These are phyloP conservation scores for Neodiprion lecontei DNA, from an alignment of 1,140 invertebrate genomes.

Conservation along the genomic window DNA sequence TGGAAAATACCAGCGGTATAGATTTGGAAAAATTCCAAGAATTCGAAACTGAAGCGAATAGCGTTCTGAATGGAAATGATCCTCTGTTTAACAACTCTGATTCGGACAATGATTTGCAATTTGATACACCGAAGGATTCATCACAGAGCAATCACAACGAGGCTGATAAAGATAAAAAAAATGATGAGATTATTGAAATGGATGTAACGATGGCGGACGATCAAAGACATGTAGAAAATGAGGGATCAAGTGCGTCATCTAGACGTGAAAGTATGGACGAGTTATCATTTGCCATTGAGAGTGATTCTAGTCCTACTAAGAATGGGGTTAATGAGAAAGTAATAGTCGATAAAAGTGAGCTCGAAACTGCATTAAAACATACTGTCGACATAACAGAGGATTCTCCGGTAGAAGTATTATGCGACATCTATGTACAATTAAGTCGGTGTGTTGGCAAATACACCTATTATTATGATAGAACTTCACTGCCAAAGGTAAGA, in stretches of 20 bases:
- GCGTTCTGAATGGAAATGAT: slow-evolving; percentile 51
- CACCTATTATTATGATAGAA: slow-evolving; percentile 62
- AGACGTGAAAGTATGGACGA: slow-evolving; percentile 47
- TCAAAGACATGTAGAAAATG: slow-evolving; percentile 33
- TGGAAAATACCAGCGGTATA: slow-evolving; percentile 37
- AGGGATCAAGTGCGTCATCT: slow-evolving; percentile 39
- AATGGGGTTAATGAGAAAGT: slow-evolving; percentile 60
- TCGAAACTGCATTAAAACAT: slow-evolving; percentile 66
- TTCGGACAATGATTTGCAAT: slow-evolving; percentile 47
- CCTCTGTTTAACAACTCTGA: slow-evolving; percentile 45
- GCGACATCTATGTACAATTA: slow-evolving; percentile 70
- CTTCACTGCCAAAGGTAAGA: slow-evolving; percentile 67
- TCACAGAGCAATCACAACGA: slow-evolving; percentile 19
- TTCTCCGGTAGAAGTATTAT: slow-evolving; percentile 65
- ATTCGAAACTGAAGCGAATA: slow-evolving; percentile 51
- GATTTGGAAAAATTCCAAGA: slow-evolving; percentile 57
- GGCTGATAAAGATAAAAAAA: slow-evolving; percentile 22
- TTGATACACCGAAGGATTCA: slow-evolving; percentile 36
- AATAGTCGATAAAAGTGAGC: slow-evolving; percentile 65
- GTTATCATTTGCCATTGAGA: slow-evolving; percentile 50
- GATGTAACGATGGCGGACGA: slow-evolving; percentile 30
- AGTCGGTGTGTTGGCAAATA: slow-evolving; percentile 64
- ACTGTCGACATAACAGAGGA: slow-evolving; percentile 63
- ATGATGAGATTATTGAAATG: slow-evolving; percentile 30
- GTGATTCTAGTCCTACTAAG: slow-evolving; percentile 45